These are phyloP conservation scores for Metacarcinus magister DNA, from an alignment of 2,888 invertebrate species.

Conservation along the genomic window DNA sequence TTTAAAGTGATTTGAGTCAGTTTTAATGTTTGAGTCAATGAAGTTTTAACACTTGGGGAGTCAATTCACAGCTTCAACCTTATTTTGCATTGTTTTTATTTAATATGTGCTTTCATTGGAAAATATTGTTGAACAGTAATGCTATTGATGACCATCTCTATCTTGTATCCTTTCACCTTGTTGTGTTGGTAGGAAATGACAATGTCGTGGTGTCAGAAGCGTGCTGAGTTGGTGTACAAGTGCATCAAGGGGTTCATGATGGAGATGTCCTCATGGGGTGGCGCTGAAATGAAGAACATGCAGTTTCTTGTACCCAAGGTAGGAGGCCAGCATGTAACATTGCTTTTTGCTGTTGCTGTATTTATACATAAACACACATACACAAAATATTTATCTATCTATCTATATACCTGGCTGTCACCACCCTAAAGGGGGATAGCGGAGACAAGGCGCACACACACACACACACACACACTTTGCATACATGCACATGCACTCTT, in stretches of 20 bases:
- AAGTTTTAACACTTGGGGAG: background rate
- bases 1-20: background rate
- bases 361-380: background rate
- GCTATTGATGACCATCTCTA: background rate
- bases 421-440: no score
- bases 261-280: conserved; percentile 97
- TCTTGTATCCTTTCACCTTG: background rate
- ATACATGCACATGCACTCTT: no score
- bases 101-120: no score
- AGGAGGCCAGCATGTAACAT: conserved; percentile 81
- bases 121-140: background rate
- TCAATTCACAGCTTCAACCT: background rate
- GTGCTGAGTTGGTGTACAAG: conserved; percentile 98
- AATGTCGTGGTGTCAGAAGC: conserved; percentile 96
- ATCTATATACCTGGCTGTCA: no score
- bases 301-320: conserved; percentile 93
- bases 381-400: no score
- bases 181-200: conserved; percentile 92
- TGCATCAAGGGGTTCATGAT: conserved; percentile 99
- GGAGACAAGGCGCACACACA: no score
- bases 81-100: background rate
- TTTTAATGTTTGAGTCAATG: background rate
- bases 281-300: conserved; percentile 94
- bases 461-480: no score
- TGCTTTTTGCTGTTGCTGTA: background rate